These are phyloP conservation scores for Tangachromis dhanisi DNA, from an alignment of 2,113 vertebrate genomes.

Conservation along the genomic window DNA sequence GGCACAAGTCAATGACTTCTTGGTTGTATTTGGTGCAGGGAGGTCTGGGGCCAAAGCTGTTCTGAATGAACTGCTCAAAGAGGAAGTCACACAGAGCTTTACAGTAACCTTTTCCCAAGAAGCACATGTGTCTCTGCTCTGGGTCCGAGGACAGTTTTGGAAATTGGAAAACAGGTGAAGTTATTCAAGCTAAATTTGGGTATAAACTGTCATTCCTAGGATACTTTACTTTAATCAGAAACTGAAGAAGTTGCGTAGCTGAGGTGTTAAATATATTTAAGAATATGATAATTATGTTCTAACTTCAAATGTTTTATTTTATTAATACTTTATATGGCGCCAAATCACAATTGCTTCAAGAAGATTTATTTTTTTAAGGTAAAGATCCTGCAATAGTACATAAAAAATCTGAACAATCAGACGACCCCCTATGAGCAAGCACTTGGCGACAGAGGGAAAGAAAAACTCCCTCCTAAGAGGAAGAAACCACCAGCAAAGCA, in stretches of 20 bases:
- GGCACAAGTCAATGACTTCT: slow-evolving; percentile 43
- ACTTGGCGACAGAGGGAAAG: neutral
- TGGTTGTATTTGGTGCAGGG: slow-evolving; percentile 21
- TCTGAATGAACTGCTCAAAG: slow-evolving; percentile 14
- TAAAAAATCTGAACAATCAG: neutral
- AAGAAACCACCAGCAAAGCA: neutral
- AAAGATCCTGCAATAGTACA: neutral
- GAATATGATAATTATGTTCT: rapidly evolving
- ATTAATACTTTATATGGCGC: neutral
- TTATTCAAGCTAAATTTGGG: neutral
- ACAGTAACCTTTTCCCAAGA: neutral
- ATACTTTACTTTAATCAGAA: neutral
- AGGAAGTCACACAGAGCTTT: neutral
- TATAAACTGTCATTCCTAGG: neutral
- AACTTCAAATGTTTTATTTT: neutral
- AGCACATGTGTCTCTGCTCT: slow-evolving; percentile 7
- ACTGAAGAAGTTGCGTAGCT: neutral
- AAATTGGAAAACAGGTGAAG: neutral
- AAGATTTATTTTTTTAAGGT: neutral
- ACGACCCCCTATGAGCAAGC: neutral
- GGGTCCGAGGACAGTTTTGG: neutral
- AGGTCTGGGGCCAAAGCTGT: slow-evolving; percentile 5
- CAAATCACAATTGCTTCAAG: neutral
- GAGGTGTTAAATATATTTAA: neutral
- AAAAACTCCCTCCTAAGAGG: neutral